A percentile compares a stretch with the other conserved stretches of the same genome.
Conservation (phyloP, 2,113 vertebrate genomes). For the Diadophis punctatus region DNA sequence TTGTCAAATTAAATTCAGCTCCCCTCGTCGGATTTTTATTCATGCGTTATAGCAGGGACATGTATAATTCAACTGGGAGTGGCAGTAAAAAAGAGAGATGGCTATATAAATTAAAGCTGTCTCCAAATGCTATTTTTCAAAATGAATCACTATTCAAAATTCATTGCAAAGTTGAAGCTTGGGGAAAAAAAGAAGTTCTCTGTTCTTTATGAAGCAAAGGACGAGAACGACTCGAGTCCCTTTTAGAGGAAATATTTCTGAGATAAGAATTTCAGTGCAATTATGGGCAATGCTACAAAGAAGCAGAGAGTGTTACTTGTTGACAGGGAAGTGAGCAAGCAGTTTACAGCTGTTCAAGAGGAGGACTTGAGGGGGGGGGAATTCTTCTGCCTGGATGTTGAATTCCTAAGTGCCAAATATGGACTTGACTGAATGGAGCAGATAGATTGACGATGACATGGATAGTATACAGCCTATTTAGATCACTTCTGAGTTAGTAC, state of each 20-base stretch:
- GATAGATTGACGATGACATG: conserved; percentile 31
- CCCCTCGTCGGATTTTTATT: conserved; percentile 4
- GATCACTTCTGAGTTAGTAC: conserved; percentile 33
- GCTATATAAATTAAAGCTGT: conserved; percentile 44
- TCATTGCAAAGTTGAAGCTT: conserved; percentile 60
- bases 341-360: conserved; percentile 24
- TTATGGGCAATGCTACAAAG: conserved; percentile 51
- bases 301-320: conserved; percentile 51
- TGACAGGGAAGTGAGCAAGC: conserved; percentile 53
- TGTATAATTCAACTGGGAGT: conserved; percentile 14
- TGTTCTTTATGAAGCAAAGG: conserved; percentile 37
- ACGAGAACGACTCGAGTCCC: conserved; percentile 44
- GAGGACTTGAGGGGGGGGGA: not conserved
- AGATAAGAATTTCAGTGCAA: conserved; percentile 46
- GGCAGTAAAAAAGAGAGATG: conserved; percentile 27
- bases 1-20: conserved; percentile 2
- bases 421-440: conserved; percentile 16
- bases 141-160: conserved; percentile 47
- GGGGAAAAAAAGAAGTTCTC: conserved; percentile 57
- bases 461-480: not conserved
- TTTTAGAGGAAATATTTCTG: conserved; percentile 58
- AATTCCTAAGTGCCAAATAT: conserved; percentile 48
- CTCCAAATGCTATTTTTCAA: conserved; percentile 43
- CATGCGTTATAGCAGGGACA: not conserved
- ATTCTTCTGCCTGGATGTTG: conserved; percentile 29